These are phyloP conservation scores for Naja naja DNA, from an alignment of 2,113 vertebrate genomes.

Conservation along the genomic window DNA sequence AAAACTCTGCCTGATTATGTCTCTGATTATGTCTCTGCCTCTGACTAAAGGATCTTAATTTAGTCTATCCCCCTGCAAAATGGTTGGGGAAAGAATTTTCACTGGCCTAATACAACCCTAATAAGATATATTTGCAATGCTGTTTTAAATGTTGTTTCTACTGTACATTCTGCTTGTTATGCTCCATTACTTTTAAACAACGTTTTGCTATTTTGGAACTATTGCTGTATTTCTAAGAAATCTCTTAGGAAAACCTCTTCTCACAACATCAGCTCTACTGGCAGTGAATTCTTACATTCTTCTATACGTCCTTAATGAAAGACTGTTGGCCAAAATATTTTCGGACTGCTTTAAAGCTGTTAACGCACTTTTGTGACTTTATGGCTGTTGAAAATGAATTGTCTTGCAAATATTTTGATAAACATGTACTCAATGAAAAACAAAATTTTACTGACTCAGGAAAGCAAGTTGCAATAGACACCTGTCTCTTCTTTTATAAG, in stretches of 20 bases:
- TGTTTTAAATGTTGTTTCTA: constrained; percentile 30
- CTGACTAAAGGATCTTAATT: not conserved
- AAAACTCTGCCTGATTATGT: constrained; percentile 18
- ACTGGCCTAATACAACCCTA: not conserved
- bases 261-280: constrained; percentile 34
- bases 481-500: constrained; percentile 56
- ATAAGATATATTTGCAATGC: constrained; percentile 6
- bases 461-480: constrained; percentile 61
- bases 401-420: constrained; percentile 60
- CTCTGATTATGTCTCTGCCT: not conserved
- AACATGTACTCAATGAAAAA: constrained; percentile 56
- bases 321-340: constrained; percentile 65
- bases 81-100: not conserved
- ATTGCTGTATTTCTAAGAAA: constrained; percentile 35
- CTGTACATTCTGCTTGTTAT: constrained; percentile 3
- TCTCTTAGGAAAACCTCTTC: constrained; percentile 45
- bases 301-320: constrained; percentile 48
- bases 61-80: accelerated
- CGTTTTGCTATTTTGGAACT: constrained; percentile 27
- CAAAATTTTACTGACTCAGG: constrained; percentile 64
- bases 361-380: constrained; percentile 69
- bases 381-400: constrained; percentile 68
- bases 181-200: not conserved
- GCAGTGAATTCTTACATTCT: constrained; percentile 47
- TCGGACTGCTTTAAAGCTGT: constrained; percentile 65